Base-by-base conservation (phyloP, 1,140 invertebrate genomes). In the Dufourea novaeangliae region DNA sequence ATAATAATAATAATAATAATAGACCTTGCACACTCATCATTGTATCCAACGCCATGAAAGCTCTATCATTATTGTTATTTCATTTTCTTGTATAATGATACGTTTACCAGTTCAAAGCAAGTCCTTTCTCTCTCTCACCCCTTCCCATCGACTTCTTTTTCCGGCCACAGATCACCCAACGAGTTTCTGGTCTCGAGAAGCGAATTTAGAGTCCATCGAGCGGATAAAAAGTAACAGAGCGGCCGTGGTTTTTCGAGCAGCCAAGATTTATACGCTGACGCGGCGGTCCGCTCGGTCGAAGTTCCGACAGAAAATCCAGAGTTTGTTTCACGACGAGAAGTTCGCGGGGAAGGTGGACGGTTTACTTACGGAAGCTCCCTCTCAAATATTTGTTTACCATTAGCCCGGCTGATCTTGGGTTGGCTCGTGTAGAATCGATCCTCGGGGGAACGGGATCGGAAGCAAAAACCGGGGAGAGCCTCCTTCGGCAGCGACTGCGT, bases 341-440 rank as follows among this genome's bases (percentile, higher is more conserved):
- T 63, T 52, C 62, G 4, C 39, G 14, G 20, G 29, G 29, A 6
- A 5, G 20, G 20, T n/a, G 32, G 39, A 7, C 57, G 12, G 75
- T 78, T 78, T 78, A 78, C 69, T 63, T 63, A 44, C 54, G 34
- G 20, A 69, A 52, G 54, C 64, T 50, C 29, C n/a, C 71, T 17
- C 41, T 69, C 64, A 76, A 69, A 68, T 59, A 76, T 76, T 76
- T 69, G 73, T 69, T 76, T 76, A 68, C 56, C 66, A 64, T 59
- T 69, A 67, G n/a, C 25, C 64, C 22, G 66, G 20, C 7, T 50
- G 34, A 63, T 72, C 59, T 62, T 56, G 46, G 57, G 52, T 0
- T 17, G 8, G 12, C 6, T 34, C 27, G 54, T 8, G 54, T 20
- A 44, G 32, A 11, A 61, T 76, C 64, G 57, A 63, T 78, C 59